phyloP scores from a whole-genome alignment of 2,797 vertebrate genomes.

The Cottoperca gobio region DNA sequence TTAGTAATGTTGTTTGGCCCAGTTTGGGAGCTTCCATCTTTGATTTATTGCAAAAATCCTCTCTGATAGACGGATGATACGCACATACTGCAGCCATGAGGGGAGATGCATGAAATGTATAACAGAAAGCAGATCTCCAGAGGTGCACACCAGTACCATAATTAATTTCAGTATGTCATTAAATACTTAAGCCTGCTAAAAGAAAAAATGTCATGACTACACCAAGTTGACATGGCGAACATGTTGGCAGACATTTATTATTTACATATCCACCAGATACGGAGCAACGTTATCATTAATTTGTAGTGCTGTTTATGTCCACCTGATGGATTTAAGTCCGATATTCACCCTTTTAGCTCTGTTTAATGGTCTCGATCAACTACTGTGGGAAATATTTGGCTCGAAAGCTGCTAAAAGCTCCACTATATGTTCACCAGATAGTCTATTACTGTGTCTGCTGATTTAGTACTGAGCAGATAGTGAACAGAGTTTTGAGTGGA shows the following conservation, averaged over 20 bases:
- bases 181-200: background rate
- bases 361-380: background rate
- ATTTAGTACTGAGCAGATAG: too few species aligned
- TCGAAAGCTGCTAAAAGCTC: too few species aligned
- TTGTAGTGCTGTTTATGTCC: background rate
- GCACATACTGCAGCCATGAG: background rate
- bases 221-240: background rate
- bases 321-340: background rate
- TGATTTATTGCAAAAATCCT: slow-evolving; percentile 40
- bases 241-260: background rate
- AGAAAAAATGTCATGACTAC: background rate
- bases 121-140: slow-evolving; percentile 8
- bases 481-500: too few species aligned
- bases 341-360: too few species aligned
- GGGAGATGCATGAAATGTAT: slow-evolving; percentile 34
- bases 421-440: too few species aligned
- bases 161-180: background rate
- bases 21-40: slow-evolving; percentile 20
- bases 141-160: background rate
- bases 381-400: background rate
- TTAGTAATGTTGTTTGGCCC: slow-evolving; percentile 36
- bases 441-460: too few species aligned
- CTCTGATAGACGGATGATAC: slow-evolving; percentile 37
- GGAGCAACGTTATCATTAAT: background rate
- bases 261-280: background rate